A percentile compares a stretch with the other conserved stretches of the same genome.
Conservation (phyloP, 1,140 invertebrate genomes). For the Mylabris phalerata region DNA sequence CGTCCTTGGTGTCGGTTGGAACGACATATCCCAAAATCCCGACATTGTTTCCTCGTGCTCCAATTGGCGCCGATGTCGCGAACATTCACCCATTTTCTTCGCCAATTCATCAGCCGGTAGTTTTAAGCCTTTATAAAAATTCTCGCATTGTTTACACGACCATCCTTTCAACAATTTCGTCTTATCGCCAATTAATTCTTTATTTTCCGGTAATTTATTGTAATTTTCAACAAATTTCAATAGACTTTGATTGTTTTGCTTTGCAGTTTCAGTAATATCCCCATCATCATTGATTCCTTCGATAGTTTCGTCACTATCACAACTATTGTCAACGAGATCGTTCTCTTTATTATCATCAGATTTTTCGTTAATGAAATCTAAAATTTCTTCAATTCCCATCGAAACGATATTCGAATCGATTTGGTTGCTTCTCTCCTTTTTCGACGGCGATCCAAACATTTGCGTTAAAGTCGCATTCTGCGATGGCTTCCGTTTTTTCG, state of each 20-base stretch:
- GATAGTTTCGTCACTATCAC: background rate
- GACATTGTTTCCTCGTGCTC: slow-evolving; percentile 34
- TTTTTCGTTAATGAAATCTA: slow-evolving; percentile 18
- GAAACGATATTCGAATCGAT: slow-evolving; percentile 1
- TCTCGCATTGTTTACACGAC: slow-evolving; percentile 22
- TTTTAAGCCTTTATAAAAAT: slow-evolving; percentile 41
- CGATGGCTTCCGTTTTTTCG: background rate
- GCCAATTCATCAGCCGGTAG: slow-evolving; percentile 38
- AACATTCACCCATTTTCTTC: slow-evolving; percentile 43
- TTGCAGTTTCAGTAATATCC: slow-evolving; percentile 7
- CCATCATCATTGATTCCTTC: background rate
- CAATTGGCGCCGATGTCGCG: slow-evolving; percentile 44
- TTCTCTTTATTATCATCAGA: background rate
- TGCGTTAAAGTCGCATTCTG: slow-evolving; percentile 2
- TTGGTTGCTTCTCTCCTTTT: background rate
- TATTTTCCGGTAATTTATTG: background rate
- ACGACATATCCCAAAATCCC: slow-evolving; percentile 42
- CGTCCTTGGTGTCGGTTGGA: slow-evolving; percentile 21
- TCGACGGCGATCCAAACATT: background rate
- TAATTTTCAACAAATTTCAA: slow-evolving; percentile 4
- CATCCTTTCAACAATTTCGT: slow-evolving; percentile 23
- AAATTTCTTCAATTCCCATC: slow-evolving; percentile 12
- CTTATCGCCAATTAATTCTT: background rate
- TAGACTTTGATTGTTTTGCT: background rate
- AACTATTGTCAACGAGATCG: background rate